Evolutionary conservation across 2,888 invertebrate genomes (phyloP), one percentile per base, ranked within the genome.

Genomic region (Operophtera brumata): DNA sequence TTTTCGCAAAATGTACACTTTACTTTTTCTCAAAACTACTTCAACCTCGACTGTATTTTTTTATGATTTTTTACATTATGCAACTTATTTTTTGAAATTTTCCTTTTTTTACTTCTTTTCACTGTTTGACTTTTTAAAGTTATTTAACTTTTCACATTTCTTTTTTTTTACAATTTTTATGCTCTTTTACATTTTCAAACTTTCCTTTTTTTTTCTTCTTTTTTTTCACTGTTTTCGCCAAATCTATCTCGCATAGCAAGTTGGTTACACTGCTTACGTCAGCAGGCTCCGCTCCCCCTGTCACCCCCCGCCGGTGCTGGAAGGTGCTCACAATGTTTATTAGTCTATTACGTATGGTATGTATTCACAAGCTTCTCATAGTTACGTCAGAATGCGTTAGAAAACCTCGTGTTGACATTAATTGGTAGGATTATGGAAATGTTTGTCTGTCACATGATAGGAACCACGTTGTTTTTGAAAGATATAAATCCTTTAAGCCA

Each of bases 251-350:
- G 6, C n/a, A 4, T 7, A 2, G 2, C 10, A 10, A 28, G 44
- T 28, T 48, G 57, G 57, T 44, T 41, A n/a, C 48, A 57, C 57
- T 25, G 32, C 35, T n/a, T 34, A 42, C 46, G 42, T 49, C 52
- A 49, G 14, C 40, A 54, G 12, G 1, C 12, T 7, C 13, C 36
- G 0, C 20, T 20, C 43, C 40, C 43, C 34, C 26, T 40, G 20
- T 25, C 30, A 12, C 54, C 40, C 40, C 25, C 47, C 28, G 5
- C 44, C 25, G 20, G n/a, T 14, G 26, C 35, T 7, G 14, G 12
- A 11, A 45, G 36, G 40, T 40, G 48, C 25, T 48, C 55, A 45
- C 36, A 37, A 14, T 36, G 51, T 47, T 37, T 50, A 49, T 51
- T 47, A 55, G 47, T 47, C 37, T 46, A 50, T 44, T 39, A 26